Conservation (phyloP, 1,140 invertebrate species). For the Phocides pigmalion region DNA sequence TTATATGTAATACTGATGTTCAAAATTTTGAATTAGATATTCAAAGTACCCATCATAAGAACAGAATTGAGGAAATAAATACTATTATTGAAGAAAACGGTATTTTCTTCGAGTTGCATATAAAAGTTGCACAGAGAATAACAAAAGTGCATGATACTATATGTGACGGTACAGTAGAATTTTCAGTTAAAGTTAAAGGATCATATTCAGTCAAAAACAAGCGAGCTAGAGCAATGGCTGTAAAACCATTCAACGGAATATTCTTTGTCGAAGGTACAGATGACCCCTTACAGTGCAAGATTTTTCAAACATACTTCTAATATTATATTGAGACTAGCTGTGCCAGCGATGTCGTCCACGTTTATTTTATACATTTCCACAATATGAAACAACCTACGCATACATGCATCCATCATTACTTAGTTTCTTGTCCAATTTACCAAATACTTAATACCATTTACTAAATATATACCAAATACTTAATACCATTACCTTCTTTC, state of each 20-base stretch:
- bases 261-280: conserved; percentile 47
- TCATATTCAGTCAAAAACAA: conserved; percentile 40
- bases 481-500: no score
- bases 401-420: no score
- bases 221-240: conserved; percentile 47
- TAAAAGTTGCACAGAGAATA: conserved; percentile 27
- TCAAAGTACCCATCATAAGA: conserved; percentile 35
- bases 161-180: conserved; percentile 43
- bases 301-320: conserved; percentile 42
- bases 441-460: no score
- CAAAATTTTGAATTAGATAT: conserved; percentile 38
- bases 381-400: no score
- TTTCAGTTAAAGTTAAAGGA: conserved; percentile 39
- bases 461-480: no score
- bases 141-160: conserved; percentile 41
- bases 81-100: conserved; percentile 45
- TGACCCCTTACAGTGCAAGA: conserved; percentile 54
- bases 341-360: no score
- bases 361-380: no score
- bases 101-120: conserved; percentile 43
- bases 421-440: no score
- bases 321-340: conserved; percentile 47
- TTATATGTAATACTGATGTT: conserved; percentile 39
- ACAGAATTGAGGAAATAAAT: conserved; percentile 34
- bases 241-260: conserved; percentile 55